Evolutionary conservation across 2,888 invertebrate genomes (phyloP), one percentile per base, ranked within the genome.

Genomic region (Leptinotarsa juncta): DNA sequence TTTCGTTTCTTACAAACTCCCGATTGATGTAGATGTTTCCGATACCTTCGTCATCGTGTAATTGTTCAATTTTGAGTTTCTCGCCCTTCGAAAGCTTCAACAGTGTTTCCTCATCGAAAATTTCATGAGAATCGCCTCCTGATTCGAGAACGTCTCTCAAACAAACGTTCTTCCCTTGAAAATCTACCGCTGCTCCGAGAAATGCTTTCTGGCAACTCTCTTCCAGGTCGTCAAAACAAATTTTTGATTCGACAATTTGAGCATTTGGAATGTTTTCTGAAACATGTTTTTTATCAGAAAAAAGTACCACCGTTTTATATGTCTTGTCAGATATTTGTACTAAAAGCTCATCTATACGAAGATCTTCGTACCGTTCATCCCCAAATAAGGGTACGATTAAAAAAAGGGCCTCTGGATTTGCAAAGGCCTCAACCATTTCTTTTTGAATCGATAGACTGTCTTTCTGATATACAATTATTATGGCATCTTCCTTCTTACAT

Each of bases 11-110:
- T 4, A 20, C 20, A 32, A 73, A 69, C 1, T 3, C 26, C 2
- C 73, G 73, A n/a, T 48, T 12, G 15, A 73, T 67, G 51, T 73
- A 73, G 55, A 69, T 65, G 20, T 14, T 69, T 15, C 62, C 48
- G 12, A 69, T 42, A 18, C 16, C 48, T n/a, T 20, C 26, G 16
- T n/a, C n/a, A 12, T 50, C 12, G 49, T 32, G 18, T 48, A 42
- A 15, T 18, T 20, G 18, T 18, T 69, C 73, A 20, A 73, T 49
- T 48, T 32, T 26, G 16, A 73, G 50, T 42, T 57, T 42, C 15
- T 65, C 69, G 16, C 69, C 55, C 15, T 23, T 53, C 10, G 67
- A 51, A 7, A 73, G 67, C n/a, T 26, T 73, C 50, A 65, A 26
- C 48, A 73, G 48, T 1, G 20, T 42, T 26, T 73, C 73, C 26